Evolutionary conservation across 1,140 invertebrate species (phyloP).

Genomic region (Drosophila nigrodunni): DNA sequence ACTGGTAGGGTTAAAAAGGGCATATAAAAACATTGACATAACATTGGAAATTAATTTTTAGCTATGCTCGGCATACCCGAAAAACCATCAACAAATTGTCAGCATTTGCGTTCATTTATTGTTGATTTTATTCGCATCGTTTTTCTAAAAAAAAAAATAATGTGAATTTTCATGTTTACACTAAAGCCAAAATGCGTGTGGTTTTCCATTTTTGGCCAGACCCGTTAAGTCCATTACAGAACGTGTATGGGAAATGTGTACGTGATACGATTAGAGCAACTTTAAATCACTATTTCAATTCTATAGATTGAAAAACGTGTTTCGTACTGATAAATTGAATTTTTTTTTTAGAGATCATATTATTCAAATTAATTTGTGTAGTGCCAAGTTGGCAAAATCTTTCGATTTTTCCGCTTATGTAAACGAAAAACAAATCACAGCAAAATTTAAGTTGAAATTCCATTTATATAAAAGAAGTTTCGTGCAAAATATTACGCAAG

Average conservation of each 20-base stretch:
- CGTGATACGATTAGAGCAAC: constrained; percentile 53
- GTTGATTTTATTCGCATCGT: constrained; percentile 62
- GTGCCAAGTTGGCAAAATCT: constrained; percentile 3
- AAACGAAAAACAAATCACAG: too few relatives aligned
- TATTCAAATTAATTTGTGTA: constrained; percentile 41
- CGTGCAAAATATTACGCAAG: too few relatives aligned
- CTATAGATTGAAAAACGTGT: constrained; percentile 26
- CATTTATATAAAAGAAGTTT: too few relatives aligned
- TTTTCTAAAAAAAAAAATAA: constrained; percentile 32
- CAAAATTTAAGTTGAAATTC: too few relatives aligned
- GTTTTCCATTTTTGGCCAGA: constrained; percentile 29
- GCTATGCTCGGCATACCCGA: constrained; percentile 49
- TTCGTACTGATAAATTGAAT: constrained; percentile 10
- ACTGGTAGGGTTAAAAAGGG: background rate
- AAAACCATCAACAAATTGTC: constrained; percentile 78
- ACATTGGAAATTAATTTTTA: constrained; percentile 74
- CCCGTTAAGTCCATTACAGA: constrained; percentile 6
- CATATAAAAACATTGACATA: constrained; percentile 38
- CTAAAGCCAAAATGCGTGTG: constrained; percentile 50
- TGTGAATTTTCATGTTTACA: constrained; percentile 62
- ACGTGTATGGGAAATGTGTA: constrained; percentile 18
- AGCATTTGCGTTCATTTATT: constrained; percentile 65
- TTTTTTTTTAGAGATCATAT: background rate
- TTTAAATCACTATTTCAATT: constrained; percentile 46
- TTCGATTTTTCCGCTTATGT: too few relatives aligned